Conservation (phyloP, 2,113 vertebrate species). For the Beaufortia kweichowensis region DNA sequence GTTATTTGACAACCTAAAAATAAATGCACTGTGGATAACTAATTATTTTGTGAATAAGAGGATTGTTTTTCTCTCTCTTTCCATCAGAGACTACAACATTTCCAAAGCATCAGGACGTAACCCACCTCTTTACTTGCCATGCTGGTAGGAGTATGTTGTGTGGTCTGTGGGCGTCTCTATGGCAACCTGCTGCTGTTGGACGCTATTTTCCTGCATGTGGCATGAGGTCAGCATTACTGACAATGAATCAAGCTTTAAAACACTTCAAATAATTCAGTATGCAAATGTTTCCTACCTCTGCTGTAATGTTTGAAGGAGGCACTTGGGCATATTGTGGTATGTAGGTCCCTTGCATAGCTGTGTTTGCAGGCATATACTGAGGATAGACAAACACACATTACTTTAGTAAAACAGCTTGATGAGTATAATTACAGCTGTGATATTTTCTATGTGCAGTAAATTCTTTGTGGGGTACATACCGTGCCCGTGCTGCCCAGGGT, state of each 20-base stretch:
- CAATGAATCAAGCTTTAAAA: slow-evolving; percentile 13
- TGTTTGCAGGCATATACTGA: slow-evolving; percentile 84
- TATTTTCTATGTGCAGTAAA: background rate
- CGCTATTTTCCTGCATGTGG: slow-evolving; percentile 78
- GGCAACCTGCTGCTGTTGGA: slow-evolving; percentile 81
- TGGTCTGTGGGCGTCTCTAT: slow-evolving; percentile 86
- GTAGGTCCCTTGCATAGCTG: slow-evolving; percentile 87
- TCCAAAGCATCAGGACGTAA: slow-evolving; percentile 11
- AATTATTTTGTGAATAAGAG: background rate
- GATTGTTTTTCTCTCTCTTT: background rate
- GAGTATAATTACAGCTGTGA: background rate
- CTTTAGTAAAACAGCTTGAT: background rate
- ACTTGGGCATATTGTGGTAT: slow-evolving; percentile 86
- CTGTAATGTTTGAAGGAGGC: slow-evolving; percentile 82
- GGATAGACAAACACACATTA: slow-evolving; percentile 14
- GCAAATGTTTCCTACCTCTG: slow-evolving; percentile 76
- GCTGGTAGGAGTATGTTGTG: slow-evolving; percentile 86
- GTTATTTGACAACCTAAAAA: too few species aligned
- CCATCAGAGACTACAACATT: slow-evolving; percentile 13
- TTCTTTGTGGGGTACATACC: slow-evolving; percentile 66
- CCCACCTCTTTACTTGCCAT: slow-evolving; percentile 80
- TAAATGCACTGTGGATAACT: too few species aligned
- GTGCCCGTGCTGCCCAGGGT: slow-evolving; percentile 83
- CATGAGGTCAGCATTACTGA: slow-evolving; percentile 28
- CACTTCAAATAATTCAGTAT: background rate